Conservation (phyloP, 2,797 vertebrate genomes). For the Tapera naevia region DNA sequence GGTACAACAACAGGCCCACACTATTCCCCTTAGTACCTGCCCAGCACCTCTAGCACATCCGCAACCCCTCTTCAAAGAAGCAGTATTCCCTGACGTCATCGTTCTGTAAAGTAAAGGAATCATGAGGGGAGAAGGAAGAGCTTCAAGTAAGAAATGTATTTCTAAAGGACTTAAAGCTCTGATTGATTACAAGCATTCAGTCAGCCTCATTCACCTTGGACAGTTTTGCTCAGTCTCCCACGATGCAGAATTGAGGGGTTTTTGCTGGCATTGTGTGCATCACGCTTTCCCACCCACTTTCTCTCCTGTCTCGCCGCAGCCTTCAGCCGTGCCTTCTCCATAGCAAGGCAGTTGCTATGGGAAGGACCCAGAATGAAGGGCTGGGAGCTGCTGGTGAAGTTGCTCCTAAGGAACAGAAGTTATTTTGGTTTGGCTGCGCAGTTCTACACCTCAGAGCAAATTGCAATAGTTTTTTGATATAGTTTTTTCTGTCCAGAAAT, state of each 20-base stretch:
- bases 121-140: constrained; percentile 46
- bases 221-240: neutral
- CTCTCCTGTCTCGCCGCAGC: neutral
- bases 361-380: neutral
- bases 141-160: constrained; percentile 41
- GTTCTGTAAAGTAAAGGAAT: constrained; percentile 43
- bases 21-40: neutral
- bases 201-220: neutral
- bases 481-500: constrained; percentile 18
- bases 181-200: neutral
- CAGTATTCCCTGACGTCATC: neutral
- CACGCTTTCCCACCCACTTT: constrained; percentile 23
- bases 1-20: neutral
- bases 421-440: neutral
- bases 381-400: neutral
- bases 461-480: neutral
- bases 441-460: constrained; percentile 41
- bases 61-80: constrained; percentile 28
- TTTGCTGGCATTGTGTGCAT: neutral
- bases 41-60: neutral
- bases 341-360: constrained; percentile 34
- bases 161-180: constrained; percentile 42
- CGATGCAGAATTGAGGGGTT: neutral
- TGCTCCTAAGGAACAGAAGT: constrained; percentile 4
- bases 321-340: neutral